Evolutionary conservation across 2,888 invertebrate species (phyloP).

Genomic region (Neria commutata): DNA sequence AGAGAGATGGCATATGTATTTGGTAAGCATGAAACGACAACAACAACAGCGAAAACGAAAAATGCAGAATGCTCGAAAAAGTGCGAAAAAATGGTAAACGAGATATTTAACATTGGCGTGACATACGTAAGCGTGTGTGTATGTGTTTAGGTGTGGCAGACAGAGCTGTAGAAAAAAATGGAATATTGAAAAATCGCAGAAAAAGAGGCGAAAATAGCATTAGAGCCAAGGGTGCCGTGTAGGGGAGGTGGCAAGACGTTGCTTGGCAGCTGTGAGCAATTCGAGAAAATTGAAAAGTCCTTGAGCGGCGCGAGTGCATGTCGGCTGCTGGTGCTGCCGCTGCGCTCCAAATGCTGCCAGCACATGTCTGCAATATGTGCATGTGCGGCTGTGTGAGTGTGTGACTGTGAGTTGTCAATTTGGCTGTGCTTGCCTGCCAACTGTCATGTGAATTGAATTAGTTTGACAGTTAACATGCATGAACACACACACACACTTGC

Average conservation of each 20-base stretch:
- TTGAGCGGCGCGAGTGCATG: not conserved
- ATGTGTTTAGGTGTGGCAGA: not conserved
- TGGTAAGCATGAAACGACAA: not conserved
- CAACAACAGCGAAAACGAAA: not conserved
- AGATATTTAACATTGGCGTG: not conserved
- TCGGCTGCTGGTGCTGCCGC: not conserved
- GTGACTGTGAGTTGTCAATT: not conserved
- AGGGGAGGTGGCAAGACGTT: too few species aligned
- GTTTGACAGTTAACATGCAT: constrained; percentile 42
- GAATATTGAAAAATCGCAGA: not conserved
- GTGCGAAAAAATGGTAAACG: not conserved
- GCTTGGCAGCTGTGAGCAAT: not conserved
- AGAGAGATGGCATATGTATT: not conserved
- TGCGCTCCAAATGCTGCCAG: not conserved
- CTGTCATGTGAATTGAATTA: constrained; percentile 50
- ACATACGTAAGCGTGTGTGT: not conserved
- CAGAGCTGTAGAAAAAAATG: not conserved
- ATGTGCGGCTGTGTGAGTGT: not conserved
- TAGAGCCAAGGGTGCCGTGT: too few species aligned
- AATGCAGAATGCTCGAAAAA: not conserved
- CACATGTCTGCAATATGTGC: not conserved
- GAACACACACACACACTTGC: constrained; percentile 21
- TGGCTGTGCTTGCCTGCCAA: constrained; percentile 24
- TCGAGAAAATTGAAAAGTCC: not conserved
- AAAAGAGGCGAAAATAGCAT: too few species aligned